Percentiles rank a stretch among this genome's conserved stretches.
These are phyloP conservation scores for Martes martes DNA, from an alignment of 2,113 vertebrate genomes.

Conservation along the genomic window DNA sequence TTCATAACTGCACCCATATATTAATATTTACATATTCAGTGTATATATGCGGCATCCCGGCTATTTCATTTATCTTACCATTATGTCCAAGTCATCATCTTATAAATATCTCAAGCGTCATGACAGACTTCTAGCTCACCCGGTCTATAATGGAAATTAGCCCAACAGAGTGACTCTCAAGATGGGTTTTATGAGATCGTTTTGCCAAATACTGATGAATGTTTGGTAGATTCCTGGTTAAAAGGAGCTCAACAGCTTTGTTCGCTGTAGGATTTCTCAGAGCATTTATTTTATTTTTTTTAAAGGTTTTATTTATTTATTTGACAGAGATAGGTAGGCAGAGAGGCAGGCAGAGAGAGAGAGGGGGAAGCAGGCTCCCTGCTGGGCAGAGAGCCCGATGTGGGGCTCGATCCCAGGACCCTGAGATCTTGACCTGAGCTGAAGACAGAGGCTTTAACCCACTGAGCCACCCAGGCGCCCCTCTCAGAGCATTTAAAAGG, in stretches of 20 bases:
- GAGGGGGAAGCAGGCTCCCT: too few relatives aligned
- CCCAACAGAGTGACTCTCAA: background rate
- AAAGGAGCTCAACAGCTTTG: background rate
- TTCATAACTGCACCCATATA: background rate
- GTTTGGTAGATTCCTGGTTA: background rate
- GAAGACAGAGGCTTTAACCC: too few relatives aligned
- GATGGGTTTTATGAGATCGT: background rate
- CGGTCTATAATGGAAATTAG: background rate
- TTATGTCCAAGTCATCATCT: background rate
- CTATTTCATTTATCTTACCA: background rate
- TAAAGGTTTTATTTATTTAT: too few relatives aligned
- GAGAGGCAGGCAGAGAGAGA: too few relatives aligned
- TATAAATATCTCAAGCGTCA: background rate
- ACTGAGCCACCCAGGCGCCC: too few relatives aligned
- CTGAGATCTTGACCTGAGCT: too few relatives aligned
- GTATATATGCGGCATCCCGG: background rate
- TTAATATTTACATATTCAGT: background rate
- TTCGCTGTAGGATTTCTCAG: background rate
- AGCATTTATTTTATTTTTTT: background rate
- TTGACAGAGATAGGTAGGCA: too few relatives aligned
- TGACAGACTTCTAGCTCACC: background rate
- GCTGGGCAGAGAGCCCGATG: too few relatives aligned
- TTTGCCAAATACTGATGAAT: background rate
- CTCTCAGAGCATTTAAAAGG: background rate
- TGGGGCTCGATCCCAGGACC: too few relatives aligned